Evolutionary conservation across 1,140 invertebrate species (phyloP), one percentile per base, ranked within the genome.

Genomic region (Bombus vancouverensis): DNA sequence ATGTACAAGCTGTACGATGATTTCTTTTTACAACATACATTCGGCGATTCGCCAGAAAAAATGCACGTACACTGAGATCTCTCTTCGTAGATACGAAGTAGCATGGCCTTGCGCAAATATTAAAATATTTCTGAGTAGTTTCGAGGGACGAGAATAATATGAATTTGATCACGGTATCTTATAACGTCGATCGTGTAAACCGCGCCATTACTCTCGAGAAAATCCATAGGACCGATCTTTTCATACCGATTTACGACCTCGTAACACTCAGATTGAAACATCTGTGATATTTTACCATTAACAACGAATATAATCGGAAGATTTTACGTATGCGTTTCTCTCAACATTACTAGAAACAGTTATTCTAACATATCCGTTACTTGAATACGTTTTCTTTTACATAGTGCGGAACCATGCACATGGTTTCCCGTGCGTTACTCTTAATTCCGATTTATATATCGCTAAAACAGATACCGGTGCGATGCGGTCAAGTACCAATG

Each of bases 1-100:
- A 84, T 84, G 42, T 84, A 84, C 83, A 84, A 72, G 25, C 25
- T 28, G 68, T 62, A 79, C 32, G 68, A 28, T 34, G 53, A 44
- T 57, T 62, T 5, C 68, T n/a, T 76, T 84, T 79, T 79, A 84
- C 83, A 80, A 79, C 32, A 42, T 25, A 44, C 12, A 65, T 32
- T 62, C 57, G 70, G 39, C 71, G 32, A n/a, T 28, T 28, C 68
- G 70, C n/a, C 53, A 25, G n/a, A 15, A 53, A 37, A 73, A 42
- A 57, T 47, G 44, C 44, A 71, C 34, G 62, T 34, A 59, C n/a
- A 32, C 57, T 47, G n/a, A 83, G 72, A 68, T 83, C 68, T 42
- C 25, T 53, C 39, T n/a, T 80, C 37, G 53, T 70, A 8, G 34
- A 83, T 34, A 76, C 73, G 59, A 83, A 76, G 57, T 83, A 75